phyloP scores from a whole-genome alignment of 1,140 invertebrate genomes.

The Spodoptera litura region DNA sequence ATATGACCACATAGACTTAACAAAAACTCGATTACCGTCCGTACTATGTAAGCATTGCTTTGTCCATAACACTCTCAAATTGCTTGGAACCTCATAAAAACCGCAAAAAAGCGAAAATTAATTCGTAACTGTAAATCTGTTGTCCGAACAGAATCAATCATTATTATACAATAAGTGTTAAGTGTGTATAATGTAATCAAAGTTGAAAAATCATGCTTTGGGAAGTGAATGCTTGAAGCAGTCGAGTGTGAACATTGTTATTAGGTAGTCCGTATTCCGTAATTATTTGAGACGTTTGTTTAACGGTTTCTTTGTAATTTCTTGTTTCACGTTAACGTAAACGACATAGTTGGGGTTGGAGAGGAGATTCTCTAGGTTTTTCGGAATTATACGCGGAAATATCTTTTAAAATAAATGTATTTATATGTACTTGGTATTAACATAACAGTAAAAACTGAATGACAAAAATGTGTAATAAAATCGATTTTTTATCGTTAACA shows the following conservation, averaged over 20 bases:
- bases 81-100: neutral
- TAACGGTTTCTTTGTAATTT: neutral
- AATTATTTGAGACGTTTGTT: neutral
- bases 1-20: neutral
- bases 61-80: neutral
- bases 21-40: neutral
- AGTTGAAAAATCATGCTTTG: conserved; percentile 18
- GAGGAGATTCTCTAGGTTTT: no score
- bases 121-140: neutral
- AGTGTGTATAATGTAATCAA: neutral
- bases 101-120: conserved; percentile 9
- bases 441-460: no score
- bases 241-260: conserved; percentile 6
- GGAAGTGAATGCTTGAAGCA: conserved; percentile 35
- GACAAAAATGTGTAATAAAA: no score
- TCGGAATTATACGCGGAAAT: no score
- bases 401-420: no score
- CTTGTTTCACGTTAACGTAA: no score
- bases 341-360: no score
- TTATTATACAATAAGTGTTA: conserved; percentile 3
- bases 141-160: conserved; percentile 5
- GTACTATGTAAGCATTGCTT: conserved; percentile 4
- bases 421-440: no score
- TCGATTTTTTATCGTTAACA: no score
- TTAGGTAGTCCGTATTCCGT: no score